phyloP scores from a whole-genome alignment of 2,113 vertebrate genomes.

The Eulemur rufifrons region DNA sequence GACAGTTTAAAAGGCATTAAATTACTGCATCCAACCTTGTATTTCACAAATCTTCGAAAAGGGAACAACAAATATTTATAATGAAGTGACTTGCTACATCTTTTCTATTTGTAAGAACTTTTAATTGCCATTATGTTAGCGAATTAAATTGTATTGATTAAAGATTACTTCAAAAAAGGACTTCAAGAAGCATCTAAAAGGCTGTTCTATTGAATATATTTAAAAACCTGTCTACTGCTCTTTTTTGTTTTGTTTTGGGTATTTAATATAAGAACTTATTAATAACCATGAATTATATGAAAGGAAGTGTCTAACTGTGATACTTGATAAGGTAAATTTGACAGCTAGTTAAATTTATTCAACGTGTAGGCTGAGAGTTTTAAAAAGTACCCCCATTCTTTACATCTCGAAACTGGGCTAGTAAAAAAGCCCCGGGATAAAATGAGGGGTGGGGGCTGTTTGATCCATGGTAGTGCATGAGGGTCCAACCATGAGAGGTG shows the following conservation, averaged over 20 bases:
- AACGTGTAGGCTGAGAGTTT: neutral
- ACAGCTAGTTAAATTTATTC: conserved; percentile 16
- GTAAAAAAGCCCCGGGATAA: neutral
- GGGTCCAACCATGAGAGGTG: neutral
- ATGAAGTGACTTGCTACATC: neutral
- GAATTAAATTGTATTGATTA: conserved; percentile 42
- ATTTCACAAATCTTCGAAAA: conserved; percentile 51
- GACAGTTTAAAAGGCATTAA: conserved; percentile 70
- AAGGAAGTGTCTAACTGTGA: neutral
- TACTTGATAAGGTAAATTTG: conserved; percentile 10
- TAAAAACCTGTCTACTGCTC: neutral
- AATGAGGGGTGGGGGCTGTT: neutral
- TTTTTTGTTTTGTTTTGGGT: neutral
- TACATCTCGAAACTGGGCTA: neutral
- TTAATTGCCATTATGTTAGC: conserved; percentile 21
- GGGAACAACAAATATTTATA: conserved; percentile 38
- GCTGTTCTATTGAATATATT: neutral
- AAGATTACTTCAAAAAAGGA: conserved; percentile 20
- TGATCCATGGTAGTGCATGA: accelerated
- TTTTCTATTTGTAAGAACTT: conserved; percentile 46
- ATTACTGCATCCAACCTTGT: conserved; percentile 46
- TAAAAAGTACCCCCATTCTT: neutral
- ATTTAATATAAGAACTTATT: neutral
- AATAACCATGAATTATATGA: neutral
- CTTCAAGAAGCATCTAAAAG: neutral